Percentiles rank a stretch among this genome's conserved stretches.
Conservation (phyloP, 2,797 vertebrate species). For the Lerista edwardsae region DNA sequence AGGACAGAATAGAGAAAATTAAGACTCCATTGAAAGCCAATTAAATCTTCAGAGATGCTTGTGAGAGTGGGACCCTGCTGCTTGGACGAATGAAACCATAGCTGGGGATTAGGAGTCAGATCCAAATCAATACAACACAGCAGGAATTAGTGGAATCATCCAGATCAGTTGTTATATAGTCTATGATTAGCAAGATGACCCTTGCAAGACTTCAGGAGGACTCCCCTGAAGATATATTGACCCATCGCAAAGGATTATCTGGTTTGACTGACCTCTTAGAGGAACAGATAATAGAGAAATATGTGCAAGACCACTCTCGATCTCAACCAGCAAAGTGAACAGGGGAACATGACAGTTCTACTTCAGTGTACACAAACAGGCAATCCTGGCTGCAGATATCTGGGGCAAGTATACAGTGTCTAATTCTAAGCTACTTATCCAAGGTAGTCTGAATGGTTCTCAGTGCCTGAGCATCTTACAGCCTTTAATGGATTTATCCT, state of each 20-base stretch:
- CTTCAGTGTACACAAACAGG: neutral
- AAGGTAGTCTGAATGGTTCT: neutral
- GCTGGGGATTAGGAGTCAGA: neutral
- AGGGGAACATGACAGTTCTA: neutral
- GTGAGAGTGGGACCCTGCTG: neutral
- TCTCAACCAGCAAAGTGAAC: neutral
- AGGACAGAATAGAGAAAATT: conserved; percentile 35
- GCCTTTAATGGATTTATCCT: neutral
- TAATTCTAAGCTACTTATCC: neutral
- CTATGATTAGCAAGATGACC: neutral
- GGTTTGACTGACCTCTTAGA: neutral
- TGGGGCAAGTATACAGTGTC: neutral
- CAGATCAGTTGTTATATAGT: neutral
- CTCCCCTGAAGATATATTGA: neutral
- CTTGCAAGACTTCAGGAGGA: fast-evolving
- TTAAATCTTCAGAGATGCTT: conserved; percentile 47
- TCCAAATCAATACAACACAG: neutral
- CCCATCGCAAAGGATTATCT: neutral
- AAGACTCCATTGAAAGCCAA: conserved; percentile 37
- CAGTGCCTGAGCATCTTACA: neutral
- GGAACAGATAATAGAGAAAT: neutral
- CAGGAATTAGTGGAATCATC: conserved; percentile 36
- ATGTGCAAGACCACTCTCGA: neutral
- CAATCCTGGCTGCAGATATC: neutral
- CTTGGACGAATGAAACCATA: neutral